Evolutionary conservation across 1,140 invertebrate species (phyloP), one percentile per base, ranked within the genome.

Genomic region (Dendroctonus valens): DNA sequence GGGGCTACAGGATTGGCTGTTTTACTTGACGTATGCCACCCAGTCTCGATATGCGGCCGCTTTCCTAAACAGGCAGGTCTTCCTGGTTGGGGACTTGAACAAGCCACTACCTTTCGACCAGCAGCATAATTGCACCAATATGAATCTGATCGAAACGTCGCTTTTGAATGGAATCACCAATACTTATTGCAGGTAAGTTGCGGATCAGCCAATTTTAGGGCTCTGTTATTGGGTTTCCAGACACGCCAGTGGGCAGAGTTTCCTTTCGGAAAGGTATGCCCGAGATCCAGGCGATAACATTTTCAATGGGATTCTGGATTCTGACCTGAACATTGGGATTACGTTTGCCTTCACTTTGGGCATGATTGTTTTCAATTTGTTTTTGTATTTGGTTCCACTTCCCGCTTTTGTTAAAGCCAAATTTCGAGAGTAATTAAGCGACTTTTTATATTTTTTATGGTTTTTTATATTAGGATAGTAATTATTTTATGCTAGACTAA

Each of bases 391-490:
- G 9, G 84, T 96, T 66, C 93, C 93, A 0, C 77, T 96, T 61
- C 92, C 93, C 0, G 85, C 87, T n/a, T 92, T 89, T 75, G 83
- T 96, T 6, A 93, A 92, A 77, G 87, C 89, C 26, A 97, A 97
- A 80, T 97, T 96, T 79, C 85, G 92, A 75, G 92, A 93, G 76
- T 76, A 58, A 52, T 5, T 40, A 0, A 40, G 40, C n/a, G 26
- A 12, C 5, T 40, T 39, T 50, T 12, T 7, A n/a, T n/a, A n/a
- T n/a, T n/a, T n/a, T n/a, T n/a, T n/a, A n/a, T n/a, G n/a, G n/a
- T 51, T 55, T 11, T 14, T 3, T 42, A 14, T 42, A 2, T 26
- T 8, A 50, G 48, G 50, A 39, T n/a, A n/a, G n/a, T 38, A 60
- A 39, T 0, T 55, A 26, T 26, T 9, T 55, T n/a, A 39, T 39